Percentiles rank a stretch among this genome's conserved stretches.
phyloP scores from a whole-genome alignment of 2,888 invertebrate genomes.

The Dolomedes plantarius region DNA sequence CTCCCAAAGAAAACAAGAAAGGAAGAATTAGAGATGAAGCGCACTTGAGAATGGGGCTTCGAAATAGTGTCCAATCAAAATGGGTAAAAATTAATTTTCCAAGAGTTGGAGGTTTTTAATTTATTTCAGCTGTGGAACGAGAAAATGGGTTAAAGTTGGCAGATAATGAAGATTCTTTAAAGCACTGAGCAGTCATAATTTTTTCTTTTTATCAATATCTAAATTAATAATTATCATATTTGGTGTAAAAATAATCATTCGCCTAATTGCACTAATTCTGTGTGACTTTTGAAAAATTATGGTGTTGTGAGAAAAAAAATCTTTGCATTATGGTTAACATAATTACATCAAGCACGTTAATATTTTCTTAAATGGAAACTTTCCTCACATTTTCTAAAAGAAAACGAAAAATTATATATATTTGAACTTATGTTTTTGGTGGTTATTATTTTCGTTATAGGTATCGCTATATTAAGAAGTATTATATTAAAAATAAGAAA shows the following conservation, averaged over 20 bases:
- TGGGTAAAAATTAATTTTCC: slow-evolving; percentile 1
- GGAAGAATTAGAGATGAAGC: neutral
- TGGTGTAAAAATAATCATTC: neutral
- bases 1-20: neutral
- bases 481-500: too few relatives aligned
- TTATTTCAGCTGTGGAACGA: neutral
- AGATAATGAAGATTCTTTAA: neutral
- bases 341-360: too few relatives aligned
- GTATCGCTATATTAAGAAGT: too few relatives aligned
- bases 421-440: too few relatives aligned
- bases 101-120: neutral
- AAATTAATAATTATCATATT: neutral
- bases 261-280: too few relatives aligned
- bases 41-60: neutral
- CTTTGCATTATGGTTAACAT: too few relatives aligned
- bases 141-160: neutral
- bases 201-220: neutral
- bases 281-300: too few relatives aligned
- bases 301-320: too few relatives aligned
- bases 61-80: slow-evolving; percentile 3
- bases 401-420: too few relatives aligned
- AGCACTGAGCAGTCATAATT: neutral
- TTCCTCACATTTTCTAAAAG: too few relatives aligned
- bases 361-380: too few relatives aligned
- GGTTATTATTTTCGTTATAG: too few relatives aligned